These are phyloP conservation scores for Monopis laevigella DNA, from an alignment of 2,888 invertebrate species.

Conservation along the genomic window DNA sequence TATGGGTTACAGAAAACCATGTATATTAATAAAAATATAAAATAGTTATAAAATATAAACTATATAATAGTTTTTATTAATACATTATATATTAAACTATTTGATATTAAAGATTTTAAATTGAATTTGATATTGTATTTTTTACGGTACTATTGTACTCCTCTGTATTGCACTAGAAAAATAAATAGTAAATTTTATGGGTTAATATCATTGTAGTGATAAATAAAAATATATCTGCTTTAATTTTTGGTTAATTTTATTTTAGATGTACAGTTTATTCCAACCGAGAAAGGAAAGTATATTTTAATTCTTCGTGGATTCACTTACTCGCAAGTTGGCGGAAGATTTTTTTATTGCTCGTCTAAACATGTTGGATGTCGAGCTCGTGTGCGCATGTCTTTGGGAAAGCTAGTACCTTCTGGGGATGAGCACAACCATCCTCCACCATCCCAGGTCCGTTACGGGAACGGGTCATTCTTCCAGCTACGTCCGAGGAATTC, in stretches of 20 bases:
- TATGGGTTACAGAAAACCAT: too few species aligned
- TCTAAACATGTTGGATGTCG: constrained; percentile 59
- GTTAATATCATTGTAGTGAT: background rate
- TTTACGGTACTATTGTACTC: too few species aligned
- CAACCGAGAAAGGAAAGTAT: constrained; percentile 60
- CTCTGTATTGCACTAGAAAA: too few species aligned
- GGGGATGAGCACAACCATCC: constrained; percentile 54
- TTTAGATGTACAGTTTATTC: constrained; percentile 41
- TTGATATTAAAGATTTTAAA: too few species aligned
- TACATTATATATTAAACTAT: too few species aligned
- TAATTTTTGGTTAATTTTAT: constrained; percentile 2
- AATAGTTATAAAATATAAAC: too few species aligned
- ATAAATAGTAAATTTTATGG: too few species aligned
- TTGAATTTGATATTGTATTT: too few species aligned
- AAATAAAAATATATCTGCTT: background rate
- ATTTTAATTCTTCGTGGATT: constrained; percentile 55
- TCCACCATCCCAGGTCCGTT: constrained; percentile 57
- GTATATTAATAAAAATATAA: too few species aligned
- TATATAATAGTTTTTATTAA: too few species aligned
- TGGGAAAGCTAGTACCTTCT: constrained; percentile 47
- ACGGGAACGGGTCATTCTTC: constrained; percentile 57
- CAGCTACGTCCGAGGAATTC: constrained; percentile 46
- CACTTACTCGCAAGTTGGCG: constrained; percentile 60
- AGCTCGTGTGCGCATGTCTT: constrained; percentile 46
- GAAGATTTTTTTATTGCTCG: constrained; percentile 59